Percentiles rank a stretch among this genome's conserved stretches.
These are phyloP conservation scores for Acinonyx jubatus DNA, from an alignment of 2,113 vertebrate species.

Conservation along the genomic window DNA sequence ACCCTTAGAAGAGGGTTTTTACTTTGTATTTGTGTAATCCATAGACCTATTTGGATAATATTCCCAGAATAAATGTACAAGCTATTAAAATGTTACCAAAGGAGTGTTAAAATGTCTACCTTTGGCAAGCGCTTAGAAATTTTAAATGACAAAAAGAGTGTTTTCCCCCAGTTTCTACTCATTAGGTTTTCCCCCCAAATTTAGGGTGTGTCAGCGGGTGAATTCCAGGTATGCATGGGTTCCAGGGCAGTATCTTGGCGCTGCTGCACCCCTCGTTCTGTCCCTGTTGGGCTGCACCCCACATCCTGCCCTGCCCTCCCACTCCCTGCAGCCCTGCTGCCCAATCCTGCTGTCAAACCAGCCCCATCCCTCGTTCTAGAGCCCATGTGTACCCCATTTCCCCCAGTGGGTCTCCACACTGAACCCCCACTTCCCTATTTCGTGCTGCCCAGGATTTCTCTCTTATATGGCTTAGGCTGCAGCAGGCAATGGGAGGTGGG, in stretches of 20 bases:
- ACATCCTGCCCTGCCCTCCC: not conserved
- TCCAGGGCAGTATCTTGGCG: not conserved
- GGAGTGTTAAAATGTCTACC: not conserved
- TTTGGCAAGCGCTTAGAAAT: not conserved
- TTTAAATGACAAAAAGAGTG: not conserved
- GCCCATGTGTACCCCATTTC: not conserved
- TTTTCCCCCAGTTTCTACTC: not conserved
- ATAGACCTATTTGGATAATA: not conserved
- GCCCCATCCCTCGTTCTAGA: too few species aligned
- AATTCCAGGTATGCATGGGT: not conserved
- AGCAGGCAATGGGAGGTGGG: not conserved
- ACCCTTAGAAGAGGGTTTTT: not conserved
- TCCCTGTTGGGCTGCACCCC: not conserved
- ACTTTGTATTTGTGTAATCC: not conserved
- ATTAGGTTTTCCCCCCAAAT: not conserved
- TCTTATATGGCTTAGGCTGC: not conserved
- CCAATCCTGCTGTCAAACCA: not conserved
- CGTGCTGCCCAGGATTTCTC: not conserved
- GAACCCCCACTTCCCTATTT: not conserved
- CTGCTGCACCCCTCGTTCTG: not conserved
- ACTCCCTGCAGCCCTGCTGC: not conserved
- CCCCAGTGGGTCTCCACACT: not conserved
- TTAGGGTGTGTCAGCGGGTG: not conserved
- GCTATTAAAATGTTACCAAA: not conserved
- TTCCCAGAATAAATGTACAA: not conserved